A percentile compares a stretch with the other conserved stretches of the same genome.
These are phyloP conservation scores for Limulus polyphemus DNA, from an alignment of 2,888 invertebrate species.

Conservation along the genomic window DNA sequence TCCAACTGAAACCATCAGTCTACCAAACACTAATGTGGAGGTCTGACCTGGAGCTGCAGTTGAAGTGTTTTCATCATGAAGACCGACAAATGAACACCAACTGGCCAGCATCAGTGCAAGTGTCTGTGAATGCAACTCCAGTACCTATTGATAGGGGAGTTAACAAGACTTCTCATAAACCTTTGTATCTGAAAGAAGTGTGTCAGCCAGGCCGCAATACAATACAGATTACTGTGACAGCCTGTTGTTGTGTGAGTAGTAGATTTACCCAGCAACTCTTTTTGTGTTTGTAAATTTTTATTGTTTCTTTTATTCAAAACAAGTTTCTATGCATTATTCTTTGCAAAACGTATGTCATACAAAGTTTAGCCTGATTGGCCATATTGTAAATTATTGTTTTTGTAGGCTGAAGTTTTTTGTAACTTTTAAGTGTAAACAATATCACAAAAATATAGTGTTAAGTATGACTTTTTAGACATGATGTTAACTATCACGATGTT, in stretches of 20 bases:
- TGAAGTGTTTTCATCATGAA: constrained; percentile 96
- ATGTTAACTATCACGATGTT: no score
- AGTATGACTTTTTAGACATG: no score
- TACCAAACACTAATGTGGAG: constrained; percentile 95
- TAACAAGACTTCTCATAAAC: constrained; percentile 88
- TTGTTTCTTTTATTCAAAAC: no score
- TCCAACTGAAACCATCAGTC: constrained; percentile 86
- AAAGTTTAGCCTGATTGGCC: no score
- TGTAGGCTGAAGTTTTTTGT: no score
- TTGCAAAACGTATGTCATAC: no score
- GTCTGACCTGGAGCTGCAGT: constrained; percentile 86
- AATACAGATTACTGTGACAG: constrained; percentile 90
- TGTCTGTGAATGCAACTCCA: constrained; percentile 88
- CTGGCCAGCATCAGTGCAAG: constrained; percentile 89
- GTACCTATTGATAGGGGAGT: constrained; percentile 86
- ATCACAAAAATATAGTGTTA: no score
- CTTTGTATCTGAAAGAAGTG: constrained; percentile 89
- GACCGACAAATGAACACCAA: constrained; percentile 94
- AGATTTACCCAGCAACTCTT: no score
- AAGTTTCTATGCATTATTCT: no score
- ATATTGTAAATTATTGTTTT: no score
- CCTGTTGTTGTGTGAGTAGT: constrained; percentile 89
- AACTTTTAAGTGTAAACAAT: no score
- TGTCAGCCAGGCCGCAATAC: constrained; percentile 93
- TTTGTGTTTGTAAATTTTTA: no score